Conservation (phyloP, 1,140 invertebrate genomes). For the Lineus longissimus region DNA sequence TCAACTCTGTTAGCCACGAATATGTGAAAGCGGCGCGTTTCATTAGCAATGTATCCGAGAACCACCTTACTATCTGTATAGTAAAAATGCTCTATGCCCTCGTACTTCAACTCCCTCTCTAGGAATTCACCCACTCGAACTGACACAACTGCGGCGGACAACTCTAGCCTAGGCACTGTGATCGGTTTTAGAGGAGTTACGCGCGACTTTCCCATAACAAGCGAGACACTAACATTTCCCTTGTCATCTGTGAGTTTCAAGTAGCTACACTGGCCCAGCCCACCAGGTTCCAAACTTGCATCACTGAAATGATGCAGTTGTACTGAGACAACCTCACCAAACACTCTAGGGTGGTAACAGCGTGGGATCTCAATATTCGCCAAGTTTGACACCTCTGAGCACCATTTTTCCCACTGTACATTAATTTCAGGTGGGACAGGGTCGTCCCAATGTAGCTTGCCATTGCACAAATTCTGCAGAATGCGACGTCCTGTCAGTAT, state of each 20-base stretch:
- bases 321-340: no score
- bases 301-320: conserved; percentile 1
- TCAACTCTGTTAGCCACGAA: conserved; percentile 16
- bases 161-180: no score
- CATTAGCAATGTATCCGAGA: conserved; percentile 21
- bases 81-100: background rate
- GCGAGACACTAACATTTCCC: background rate
- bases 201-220: background rate
- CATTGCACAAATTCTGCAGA: no score
- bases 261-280: background rate
- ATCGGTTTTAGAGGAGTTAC: background rate
- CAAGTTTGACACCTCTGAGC: background rate
- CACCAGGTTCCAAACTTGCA: background rate
- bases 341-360: no score
- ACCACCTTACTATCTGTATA: conserved; percentile 21
- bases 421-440: no score
- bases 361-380: background rate
- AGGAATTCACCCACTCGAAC: background rate
- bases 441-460: no score
- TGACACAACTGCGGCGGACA: no score
- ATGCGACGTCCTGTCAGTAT: no score
- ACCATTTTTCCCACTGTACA: no score
- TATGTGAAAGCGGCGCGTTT: conserved; percentile 11
- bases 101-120: background rate
- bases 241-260: background rate